A percentile compares a stretch with the other conserved stretches of the same genome.
Conservation (phyloP, 2,113 vertebrate genomes). For the Petroica traversi region DNA sequence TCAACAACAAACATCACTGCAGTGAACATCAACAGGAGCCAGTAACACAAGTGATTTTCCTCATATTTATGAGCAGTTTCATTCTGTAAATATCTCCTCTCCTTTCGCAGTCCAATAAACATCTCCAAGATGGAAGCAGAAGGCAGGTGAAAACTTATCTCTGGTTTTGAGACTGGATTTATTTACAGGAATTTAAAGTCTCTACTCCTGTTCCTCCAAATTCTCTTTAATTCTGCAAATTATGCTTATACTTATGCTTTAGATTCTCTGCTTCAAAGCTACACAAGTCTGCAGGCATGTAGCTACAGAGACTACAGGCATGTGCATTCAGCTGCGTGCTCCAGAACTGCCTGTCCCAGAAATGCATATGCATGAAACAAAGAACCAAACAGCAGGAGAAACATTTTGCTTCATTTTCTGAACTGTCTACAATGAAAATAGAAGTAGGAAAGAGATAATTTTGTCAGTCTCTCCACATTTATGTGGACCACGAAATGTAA, state of each 20-base stretch:
- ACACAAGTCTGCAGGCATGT: not conserved
- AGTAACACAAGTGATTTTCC: not conserved
- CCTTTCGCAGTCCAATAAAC: not conserved
- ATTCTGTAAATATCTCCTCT: not conserved
- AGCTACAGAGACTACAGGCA: not conserved
- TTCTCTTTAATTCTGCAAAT: not conserved
- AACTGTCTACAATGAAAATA: not conserved
- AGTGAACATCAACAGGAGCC: not conserved
- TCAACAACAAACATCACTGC: not conserved
- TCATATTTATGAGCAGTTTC: not conserved
- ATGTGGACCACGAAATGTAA: not conserved
- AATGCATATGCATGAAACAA: not conserved
- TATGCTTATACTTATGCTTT: not conserved
- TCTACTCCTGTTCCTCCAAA: not conserved
- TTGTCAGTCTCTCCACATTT: not conserved
- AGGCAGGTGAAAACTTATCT: not conserved
- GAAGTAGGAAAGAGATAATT: not conserved
- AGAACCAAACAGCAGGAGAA: not conserved
- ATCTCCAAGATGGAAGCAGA: not conserved
- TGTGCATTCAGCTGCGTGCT: not conserved
- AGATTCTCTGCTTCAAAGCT: not conserved
- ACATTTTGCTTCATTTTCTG: not conserved
- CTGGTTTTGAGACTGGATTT: not conserved
- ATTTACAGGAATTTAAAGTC: not conserved
- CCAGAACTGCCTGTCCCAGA: not conserved